These are phyloP conservation scores for Drosophila paramelanica DNA, from an alignment of 2,888 invertebrate genomes.

Conservation along the genomic window DNA sequence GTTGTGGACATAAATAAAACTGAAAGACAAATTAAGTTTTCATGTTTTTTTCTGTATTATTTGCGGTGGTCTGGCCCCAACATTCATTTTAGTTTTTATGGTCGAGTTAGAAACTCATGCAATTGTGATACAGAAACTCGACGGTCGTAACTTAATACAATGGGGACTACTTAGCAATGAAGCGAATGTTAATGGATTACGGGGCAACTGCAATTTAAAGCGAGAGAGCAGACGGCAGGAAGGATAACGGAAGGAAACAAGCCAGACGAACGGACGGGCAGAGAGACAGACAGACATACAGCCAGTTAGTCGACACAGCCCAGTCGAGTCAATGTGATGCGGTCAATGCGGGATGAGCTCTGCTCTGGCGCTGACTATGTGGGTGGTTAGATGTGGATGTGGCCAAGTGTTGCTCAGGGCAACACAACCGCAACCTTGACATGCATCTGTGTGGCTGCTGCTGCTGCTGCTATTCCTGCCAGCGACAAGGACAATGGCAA, in stretches of 20 bases:
- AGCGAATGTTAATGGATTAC: conserved; percentile 64
- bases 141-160: conserved; percentile 57
- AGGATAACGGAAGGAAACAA: conserved; percentile 26
- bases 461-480: conserved; percentile 32
- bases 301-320: conserved; percentile 18
- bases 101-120: conserved; percentile 22
- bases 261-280: conserved; percentile 26
- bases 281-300: conserved; percentile 29
- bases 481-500: conserved; percentile 51
- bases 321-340: conserved; percentile 66
- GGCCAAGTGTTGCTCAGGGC: conserved; percentile 38
- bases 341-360: conserved; percentile 54
- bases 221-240: conserved; percentile 9
- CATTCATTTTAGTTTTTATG: conserved; percentile 21
- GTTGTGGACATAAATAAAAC: conserved; percentile 23
- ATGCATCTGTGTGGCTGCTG: conserved; percentile 72
- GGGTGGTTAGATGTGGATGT: conserved; percentile 3
- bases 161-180: conserved; percentile 52
- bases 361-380: not conserved
- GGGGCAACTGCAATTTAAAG: conserved; percentile 43
- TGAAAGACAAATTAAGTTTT: conserved; percentile 47
- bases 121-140: conserved; percentile 42
- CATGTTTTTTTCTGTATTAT: conserved; percentile 34
- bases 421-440: conserved; percentile 72
- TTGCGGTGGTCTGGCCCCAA: conserved; percentile 1